Percentiles rank a stretch among this genome's conserved stretches.
phyloP scores from a whole-genome alignment of 2,113 vertebrate species.

The Antechinus flavipes region DNA sequence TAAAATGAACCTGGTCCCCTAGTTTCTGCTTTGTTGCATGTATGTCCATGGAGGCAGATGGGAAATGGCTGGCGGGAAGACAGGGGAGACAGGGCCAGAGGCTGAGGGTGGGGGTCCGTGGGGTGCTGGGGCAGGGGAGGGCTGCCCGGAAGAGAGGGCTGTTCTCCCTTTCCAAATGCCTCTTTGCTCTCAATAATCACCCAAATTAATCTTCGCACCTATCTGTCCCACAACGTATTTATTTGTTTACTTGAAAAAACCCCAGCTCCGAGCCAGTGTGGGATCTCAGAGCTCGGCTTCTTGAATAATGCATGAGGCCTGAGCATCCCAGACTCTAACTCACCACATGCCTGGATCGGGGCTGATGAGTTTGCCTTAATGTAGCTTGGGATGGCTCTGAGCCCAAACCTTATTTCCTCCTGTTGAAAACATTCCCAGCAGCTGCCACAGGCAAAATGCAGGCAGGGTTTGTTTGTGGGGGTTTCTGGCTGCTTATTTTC shows the following conservation, averaged over 20 bases:
- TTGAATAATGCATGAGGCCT: constrained; percentile 17
- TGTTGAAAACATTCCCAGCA: constrained; percentile 15
- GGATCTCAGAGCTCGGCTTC: neutral
- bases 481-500: neutral
- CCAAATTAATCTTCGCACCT: constrained; percentile 13
- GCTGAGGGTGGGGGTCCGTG: neutral
- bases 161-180: neutral
- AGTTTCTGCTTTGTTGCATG: neutral
- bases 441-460: constrained; percentile 13
- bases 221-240: constrained; percentile 20
- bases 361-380: constrained; percentile 21
- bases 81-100: neutral
- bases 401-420: constrained; percentile 18
- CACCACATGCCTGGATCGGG: neutral
- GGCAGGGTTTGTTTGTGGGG: neutral
- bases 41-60: neutral
- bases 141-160: neutral
- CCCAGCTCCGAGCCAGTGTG: constrained; percentile 12
- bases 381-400: neutral
- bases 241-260: constrained; percentile 24
- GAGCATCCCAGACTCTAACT: constrained; percentile 1
- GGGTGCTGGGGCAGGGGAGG: neutral
- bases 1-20: neutral
- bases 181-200: constrained; percentile 12
- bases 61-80: neutral